Percentiles rank a stretch among this genome's conserved stretches.
These are phyloP conservation scores for Otis tarda DNA, from an alignment of 2,113 vertebrate genomes.

Conservation along the genomic window DNA sequence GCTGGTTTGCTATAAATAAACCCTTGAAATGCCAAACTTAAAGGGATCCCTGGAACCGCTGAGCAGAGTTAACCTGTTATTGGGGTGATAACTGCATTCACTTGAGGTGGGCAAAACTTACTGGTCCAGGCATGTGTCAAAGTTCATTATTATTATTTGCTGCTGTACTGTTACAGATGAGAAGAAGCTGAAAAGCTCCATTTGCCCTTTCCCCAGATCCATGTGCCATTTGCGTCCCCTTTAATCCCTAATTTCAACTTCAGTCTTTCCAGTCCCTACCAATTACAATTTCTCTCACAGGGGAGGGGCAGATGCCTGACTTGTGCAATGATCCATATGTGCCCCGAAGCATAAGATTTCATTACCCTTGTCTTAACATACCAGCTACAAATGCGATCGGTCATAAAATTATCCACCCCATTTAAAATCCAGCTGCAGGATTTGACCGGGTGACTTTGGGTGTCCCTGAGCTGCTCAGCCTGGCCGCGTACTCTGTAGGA, in stretches of 20 bases:
- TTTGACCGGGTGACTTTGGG: slow-evolving; percentile 17
- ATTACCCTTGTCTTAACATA: slow-evolving; percentile 47
- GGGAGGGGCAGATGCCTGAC: slow-evolving; percentile 42
- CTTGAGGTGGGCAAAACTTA: neutral
- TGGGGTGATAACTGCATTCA: neutral
- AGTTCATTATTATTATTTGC: neutral
- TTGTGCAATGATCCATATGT: slow-evolving; percentile 45
- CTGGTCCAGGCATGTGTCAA: neutral
- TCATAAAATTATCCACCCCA: slow-evolving; percentile 49
- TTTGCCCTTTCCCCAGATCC: neutral
- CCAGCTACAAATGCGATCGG: neutral
- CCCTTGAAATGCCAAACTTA: neutral
- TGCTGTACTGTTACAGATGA: neutral
- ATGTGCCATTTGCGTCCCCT: neutral
- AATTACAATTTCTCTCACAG: neutral
- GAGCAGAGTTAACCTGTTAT: neutral
- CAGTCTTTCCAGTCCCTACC: neutral
- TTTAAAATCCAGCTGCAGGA: slow-evolving; percentile 46
- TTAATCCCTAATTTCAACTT: neutral
- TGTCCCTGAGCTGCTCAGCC: neutral
- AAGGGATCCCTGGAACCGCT: neutral
- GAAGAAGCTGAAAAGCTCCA: neutral
- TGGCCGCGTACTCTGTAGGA: neutral
- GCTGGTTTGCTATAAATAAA: neutral
- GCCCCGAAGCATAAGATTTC: slow-evolving; percentile 44